Base-by-base conservation (phyloP, 2,113 vertebrate genomes). In the Larimichthys polyactis region DNA sequence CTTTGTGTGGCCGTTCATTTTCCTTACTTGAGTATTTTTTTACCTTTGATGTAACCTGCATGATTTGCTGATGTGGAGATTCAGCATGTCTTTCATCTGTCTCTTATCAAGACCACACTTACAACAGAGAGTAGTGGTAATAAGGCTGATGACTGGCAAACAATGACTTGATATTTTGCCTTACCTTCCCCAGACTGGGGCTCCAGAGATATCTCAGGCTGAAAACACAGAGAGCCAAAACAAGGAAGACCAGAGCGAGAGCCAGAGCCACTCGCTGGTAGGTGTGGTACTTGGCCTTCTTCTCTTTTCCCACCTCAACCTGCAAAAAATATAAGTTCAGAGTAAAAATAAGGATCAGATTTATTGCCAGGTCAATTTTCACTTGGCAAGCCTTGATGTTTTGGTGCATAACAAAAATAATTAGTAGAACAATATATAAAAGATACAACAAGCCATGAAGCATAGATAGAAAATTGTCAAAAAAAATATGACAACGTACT, bases 191-290 rank as follows among this genome's bases (percentile, higher is more conserved):
- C 58, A 85, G 84, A 52, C 72, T 89, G 59, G 94, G 90, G 66
- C 80, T 95, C 95, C 95, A 95, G 77, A 95, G 75, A 77, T 92
- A 93, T 40, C 89, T 87, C 78, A 95, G 76, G 80, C 93, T 93
- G 86, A 95, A 94, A 75, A 94, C 58, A 54, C 91, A 88, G 0
- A 95, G 85, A 63, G 89, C 87, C 89, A 95, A 64, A 60, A 92
- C 67, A 11, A 95, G 88, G 75, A 95, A 88, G 48, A 94, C 69
- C 67, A 95, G 80, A 16, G 89, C 83, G 73, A 95, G 87, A 68
- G 84, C 80, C 36, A 95, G 85, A 59, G 90, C 94, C 54, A 82
- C 85, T 29, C 90, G 88, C 89, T 94, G 94, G 92, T 92, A 94
- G 55, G 65, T 71, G 32, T 81, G 85, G 77, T 84, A 83, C 69